Evolutionary conservation across 1,140 invertebrate genomes (phyloP), one percentile per base, ranked within the genome.

Genomic region (Panagrolaimus sp.): DNA sequence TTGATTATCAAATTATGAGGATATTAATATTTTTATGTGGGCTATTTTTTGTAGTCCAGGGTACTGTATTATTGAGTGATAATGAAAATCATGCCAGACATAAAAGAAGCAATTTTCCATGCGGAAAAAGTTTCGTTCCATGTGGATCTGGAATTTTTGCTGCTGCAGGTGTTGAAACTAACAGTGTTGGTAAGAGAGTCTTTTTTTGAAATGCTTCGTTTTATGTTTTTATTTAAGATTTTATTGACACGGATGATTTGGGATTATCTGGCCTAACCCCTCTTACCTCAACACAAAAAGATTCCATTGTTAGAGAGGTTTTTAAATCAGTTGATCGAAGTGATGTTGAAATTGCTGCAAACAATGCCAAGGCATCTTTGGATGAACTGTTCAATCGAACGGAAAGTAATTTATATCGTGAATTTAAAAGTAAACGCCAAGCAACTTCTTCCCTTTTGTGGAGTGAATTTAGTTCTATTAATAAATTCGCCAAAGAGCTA

Each of bases 71-170:
- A 38, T n/a, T n/a, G n/a, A 38, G 17, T 58, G 52, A 58, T 17
- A 58, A 28, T 67, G 72, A 73, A 15, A 28, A 17, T 68, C 73
- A 75, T 45, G 70, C 68, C n/a, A 48, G 75, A 15, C 8, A 28
- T 8, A 47, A 73, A 15, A 32, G 75, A n/a, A 76, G 76, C 70
- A 82, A 79, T 45, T 78, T 80, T 63, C 79, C 78, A 9, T 80
- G 78, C 69, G 78, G 78, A 7, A 66, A 70, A 26, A 80, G 78
- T 64, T 80, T 80, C 45, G 66, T 76, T 15, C 79, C 79, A 4
- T 80, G 78, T 71, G 72, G 28, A 28, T 75, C 63, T 28, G 44
- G 63, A 67, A 63, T 28, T 58, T 38, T 38, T 38, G 52, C 28
- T 21, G 55, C 66, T 32, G 68, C 48, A 28, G 55, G 73, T 15